A percentile compares a stretch with the other conserved stretches of the same genome.
These are phyloP conservation scores for Ceratina calcarata DNA, from an alignment of 1,140 invertebrate genomes.

Conservation along the genomic window DNA sequence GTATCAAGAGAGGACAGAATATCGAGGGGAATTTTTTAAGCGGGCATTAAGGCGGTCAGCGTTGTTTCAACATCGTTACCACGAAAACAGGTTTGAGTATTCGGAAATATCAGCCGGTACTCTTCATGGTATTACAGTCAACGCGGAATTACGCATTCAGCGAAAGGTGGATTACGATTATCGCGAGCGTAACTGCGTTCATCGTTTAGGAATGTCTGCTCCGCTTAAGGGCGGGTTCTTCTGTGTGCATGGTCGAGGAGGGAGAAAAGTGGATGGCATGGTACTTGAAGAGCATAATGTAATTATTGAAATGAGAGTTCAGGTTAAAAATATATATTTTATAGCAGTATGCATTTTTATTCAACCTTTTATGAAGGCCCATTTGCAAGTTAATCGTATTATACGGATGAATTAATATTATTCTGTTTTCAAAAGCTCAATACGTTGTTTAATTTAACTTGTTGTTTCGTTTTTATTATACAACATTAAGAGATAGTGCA, in stretches of 20 bases:
- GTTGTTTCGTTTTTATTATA: too few species aligned
- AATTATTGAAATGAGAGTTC: too few species aligned
- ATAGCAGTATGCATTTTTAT: not conserved
- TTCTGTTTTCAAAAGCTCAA: too few species aligned
- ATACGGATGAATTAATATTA: too few species aligned
- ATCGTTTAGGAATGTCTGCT: slow-evolving; percentile 12
- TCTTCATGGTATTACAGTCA: not conserved
- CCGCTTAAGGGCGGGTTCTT: not conserved
- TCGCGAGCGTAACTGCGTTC: slow-evolving; percentile 1
- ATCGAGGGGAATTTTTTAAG: not conserved
- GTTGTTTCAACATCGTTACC: slow-evolving; percentile 22
- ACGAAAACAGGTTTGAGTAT: slow-evolving; percentile 33
- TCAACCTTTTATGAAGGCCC: not conserved
- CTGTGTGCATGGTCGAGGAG: not conserved
- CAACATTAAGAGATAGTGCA: too few species aligned
- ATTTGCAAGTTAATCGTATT: too few species aligned
- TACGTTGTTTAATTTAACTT: too few species aligned
- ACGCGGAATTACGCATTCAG: slow-evolving; percentile 19
- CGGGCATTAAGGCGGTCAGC: slow-evolving; percentile 20
- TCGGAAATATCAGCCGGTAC: slow-evolving; percentile 10
- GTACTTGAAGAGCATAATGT: not conserved
- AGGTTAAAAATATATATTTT: not conserved
- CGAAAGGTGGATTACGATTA: slow-evolving; percentile 43
- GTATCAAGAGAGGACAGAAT: too few species aligned
- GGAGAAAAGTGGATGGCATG: not conserved